These are phyloP conservation scores for Helobdella robusta DNA, from an alignment of 2,888 invertebrate species.

Conservation along the genomic window DNA sequence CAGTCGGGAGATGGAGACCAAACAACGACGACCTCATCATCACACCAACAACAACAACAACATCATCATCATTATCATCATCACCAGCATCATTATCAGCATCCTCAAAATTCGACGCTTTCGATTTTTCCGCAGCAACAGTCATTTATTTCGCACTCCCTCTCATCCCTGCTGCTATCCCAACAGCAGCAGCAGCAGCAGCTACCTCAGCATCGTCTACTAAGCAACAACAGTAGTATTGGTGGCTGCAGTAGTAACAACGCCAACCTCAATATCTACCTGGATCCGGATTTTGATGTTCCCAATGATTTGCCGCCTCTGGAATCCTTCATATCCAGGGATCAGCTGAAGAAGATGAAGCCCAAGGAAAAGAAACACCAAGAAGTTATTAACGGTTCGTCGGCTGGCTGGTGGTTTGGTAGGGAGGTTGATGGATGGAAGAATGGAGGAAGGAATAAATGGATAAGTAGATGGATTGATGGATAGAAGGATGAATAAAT, in stretches of 20 bases:
- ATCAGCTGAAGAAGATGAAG: constrained; percentile 63
- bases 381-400: constrained; percentile 77
- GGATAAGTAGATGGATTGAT: no score
- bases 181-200: background rate
- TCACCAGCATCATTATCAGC: background rate
- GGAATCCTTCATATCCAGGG: constrained; percentile 67
- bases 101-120: background rate
- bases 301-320: constrained; percentile 68
- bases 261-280: no score
- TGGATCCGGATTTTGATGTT: constrained; percentile 49
- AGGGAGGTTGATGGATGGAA: background rate
- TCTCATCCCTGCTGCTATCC: constrained; percentile 12
- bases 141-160: constrained; percentile 6
- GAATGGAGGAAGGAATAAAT: no score
- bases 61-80: background rate
- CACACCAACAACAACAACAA: background rate
- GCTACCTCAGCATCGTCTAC: no score
- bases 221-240: no score
- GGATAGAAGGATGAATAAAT: no score
- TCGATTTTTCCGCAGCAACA: background rate
- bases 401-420: no score
- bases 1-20: background rate
- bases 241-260: constrained; percentile 10
- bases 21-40: background rate
- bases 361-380: constrained; percentile 78